phyloP scores from a whole-genome alignment of 2,113 vertebrate species.

The Channa maculata region DNA sequence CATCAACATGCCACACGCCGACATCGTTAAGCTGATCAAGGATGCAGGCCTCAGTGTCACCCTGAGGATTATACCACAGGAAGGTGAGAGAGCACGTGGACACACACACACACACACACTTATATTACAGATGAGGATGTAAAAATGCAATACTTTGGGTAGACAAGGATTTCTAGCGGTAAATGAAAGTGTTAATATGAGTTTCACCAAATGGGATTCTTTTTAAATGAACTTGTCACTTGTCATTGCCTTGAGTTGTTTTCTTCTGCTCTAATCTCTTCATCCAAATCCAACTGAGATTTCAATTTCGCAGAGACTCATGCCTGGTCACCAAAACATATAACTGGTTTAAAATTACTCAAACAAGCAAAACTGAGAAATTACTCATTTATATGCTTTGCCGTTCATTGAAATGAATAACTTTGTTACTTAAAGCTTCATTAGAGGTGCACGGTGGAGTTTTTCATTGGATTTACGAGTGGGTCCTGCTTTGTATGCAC shows the following conservation, averaged over 20 bases:
- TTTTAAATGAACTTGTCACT: constrained; percentile 12
- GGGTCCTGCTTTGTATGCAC: background rate
- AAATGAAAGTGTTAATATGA: constrained; percentile 37
- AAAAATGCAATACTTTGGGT: background rate
- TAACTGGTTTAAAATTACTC: no score
- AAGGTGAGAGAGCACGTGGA: constrained; percentile 86
- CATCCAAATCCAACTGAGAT: background rate
- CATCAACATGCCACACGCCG: constrained; percentile 96
- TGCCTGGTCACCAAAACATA: no score
- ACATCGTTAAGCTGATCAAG: constrained; percentile 99
- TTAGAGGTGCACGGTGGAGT: background rate
- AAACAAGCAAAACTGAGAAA: no score
- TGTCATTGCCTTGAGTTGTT: constrained; percentile 6
- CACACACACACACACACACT: constrained; percentile 25
- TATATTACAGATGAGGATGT: background rate
- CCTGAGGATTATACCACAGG: constrained; percentile 96
- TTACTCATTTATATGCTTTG: background rate
- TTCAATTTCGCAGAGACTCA: no score
- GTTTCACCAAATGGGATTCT: constrained; percentile 15
- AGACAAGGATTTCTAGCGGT: constrained; percentile 12
- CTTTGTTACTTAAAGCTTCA: background rate
- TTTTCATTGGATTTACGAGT: background rate
- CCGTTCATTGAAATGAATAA: background rate
- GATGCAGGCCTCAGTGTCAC: constrained; percentile 97
- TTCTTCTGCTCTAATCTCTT: background rate